Evolutionary conservation across 37 sponge, comb jelly and placozoan genomes (phyloP), one percentile per base, ranked within the genome.

Genomic region (Agelas oroides): DNA sequence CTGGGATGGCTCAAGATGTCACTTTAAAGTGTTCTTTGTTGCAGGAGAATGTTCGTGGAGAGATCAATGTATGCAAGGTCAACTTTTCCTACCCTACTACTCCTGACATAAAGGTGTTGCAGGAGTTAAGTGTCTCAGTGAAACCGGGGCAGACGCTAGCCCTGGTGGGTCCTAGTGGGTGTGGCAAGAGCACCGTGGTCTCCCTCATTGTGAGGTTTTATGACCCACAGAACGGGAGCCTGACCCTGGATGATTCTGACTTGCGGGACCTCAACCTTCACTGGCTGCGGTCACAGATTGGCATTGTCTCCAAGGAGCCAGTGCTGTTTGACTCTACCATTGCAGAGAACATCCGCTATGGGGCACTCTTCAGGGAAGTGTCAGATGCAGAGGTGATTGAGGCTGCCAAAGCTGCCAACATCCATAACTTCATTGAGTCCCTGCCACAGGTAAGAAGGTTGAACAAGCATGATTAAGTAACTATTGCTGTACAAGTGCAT

Each of bases 121-220:
- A 78, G 21, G 89, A 76, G 27, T 53, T 92, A 0, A 73, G 34
- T 59, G 63, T 92, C 62, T 36, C 70, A 0, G 79, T 94, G 28
- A 71, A 88, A 18, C 83, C 85, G 12, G 97, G 97, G 23, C 85
- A 96, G 81, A 94, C 91, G 8, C 56, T 96, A 12, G 97, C 97
- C 18, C 80, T 96, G 36, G 97, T 96, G 53, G 97, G 97, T 11
- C 85, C 92, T 59, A 92, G 92, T 84, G 97, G 97, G 32, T 91
- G 97, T 88, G 96, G 96, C 34, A 96, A 96, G 86, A 94, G 94
- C 41, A 96, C 96, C 12, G 78, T 89, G 33, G 92, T 96, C 32
- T 85, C 87, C 16, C 91, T 96, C 14, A 68, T 93, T 1, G 88
- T 90, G 76, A 73, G 96, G 34, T 96, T 96, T 89, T 96, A 96